Conservation (phyloP, 1,140 invertebrate species). For the Proctacanthus coquilletti region DNA sequence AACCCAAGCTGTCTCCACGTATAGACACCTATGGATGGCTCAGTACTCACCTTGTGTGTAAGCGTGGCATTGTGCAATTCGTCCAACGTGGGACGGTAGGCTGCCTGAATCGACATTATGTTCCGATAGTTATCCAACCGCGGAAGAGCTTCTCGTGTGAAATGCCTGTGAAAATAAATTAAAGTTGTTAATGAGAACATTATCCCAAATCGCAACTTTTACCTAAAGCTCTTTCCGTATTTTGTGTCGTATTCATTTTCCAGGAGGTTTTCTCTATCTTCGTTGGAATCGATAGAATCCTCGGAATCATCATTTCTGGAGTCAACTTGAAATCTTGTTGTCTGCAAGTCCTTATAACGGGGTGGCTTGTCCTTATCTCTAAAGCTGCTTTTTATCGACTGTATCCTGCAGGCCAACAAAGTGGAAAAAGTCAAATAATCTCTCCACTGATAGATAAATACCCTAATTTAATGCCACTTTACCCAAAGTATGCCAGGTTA, state of each 20-base stretch:
- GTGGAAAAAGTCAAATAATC: too few relatives aligned
- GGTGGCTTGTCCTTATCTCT: conserved; percentile 42
- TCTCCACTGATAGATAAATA: too few relatives aligned
- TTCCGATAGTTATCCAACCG: conserved; percentile 88
- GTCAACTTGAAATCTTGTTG: conserved; percentile 39
- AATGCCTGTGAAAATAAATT: conserved; percentile 42
- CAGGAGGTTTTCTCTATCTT: conserved; percentile 40
- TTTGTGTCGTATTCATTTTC: conserved; percentile 49
- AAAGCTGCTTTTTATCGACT: conserved; percentile 40
- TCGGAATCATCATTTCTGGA: conserved; percentile 32
- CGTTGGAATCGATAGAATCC: conserved; percentile 30
- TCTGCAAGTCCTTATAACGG: conserved; percentile 37
- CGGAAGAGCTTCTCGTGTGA: conserved; percentile 82
- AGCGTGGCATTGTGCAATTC: conserved; percentile 78
- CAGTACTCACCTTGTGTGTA: conserved; percentile 53
- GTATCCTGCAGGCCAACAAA: conserved; percentile 10
- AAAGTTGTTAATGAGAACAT: not conserved
- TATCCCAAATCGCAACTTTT: too few relatives aligned
- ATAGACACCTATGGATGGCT: too few relatives aligned
- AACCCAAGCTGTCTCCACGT: too few relatives aligned
- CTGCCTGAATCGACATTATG: conserved; percentile 78
- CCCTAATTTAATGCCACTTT: too few relatives aligned
- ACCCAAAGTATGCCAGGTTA: too few relatives aligned
- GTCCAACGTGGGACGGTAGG: conserved; percentile 77
- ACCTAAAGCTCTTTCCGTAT: conserved; percentile 65